Evolutionary conservation across 64 coral and sea anemone species (phyloP).

Genomic region (Montipora foliosa): DNA sequence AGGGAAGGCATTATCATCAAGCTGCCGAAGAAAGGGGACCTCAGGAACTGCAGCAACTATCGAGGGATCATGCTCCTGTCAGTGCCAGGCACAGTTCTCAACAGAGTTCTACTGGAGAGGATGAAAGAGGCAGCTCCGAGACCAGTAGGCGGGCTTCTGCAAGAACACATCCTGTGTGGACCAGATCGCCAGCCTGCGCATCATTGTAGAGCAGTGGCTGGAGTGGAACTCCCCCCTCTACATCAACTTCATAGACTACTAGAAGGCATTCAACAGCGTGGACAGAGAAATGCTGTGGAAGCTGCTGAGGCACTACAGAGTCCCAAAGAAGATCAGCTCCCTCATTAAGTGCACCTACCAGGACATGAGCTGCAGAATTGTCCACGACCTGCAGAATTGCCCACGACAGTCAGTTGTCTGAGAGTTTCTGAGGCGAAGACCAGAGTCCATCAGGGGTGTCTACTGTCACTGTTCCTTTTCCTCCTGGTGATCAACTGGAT

Average conservation of each 20-base stretch:
- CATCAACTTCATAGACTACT: conserved; percentile 1
- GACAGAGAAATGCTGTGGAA: neutral
- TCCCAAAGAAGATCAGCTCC: neutral
- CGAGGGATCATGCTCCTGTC: conserved; percentile 15
- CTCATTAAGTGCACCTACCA: conserved; percentile 9
- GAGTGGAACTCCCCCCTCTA: neutral
- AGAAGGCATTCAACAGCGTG: conserved; percentile 30
- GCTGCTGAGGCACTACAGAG: no score
- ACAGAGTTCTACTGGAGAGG: neutral
- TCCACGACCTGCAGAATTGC: neutral
- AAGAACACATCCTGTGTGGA: neutral
- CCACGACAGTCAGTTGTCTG: neutral
- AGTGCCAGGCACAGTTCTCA: conserved; percentile 3
- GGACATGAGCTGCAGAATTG: conserved; percentile 2
- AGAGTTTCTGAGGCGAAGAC: neutral
- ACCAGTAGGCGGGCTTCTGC: no score
- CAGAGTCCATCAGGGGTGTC: neutral
- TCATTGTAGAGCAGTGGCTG: conserved; percentile 4
- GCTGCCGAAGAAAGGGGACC: conserved; percentile 25
- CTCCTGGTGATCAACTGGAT: conserved; percentile 20
- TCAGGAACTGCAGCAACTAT: neutral
- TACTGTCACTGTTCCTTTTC: neutral
- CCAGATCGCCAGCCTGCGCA: conserved; percentile 1
- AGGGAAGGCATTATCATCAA: conserved; percentile 10
- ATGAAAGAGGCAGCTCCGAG: no score